Conservation (phyloP, 2,888 invertebrate genomes). For the Ophion slaviceki region DNA sequence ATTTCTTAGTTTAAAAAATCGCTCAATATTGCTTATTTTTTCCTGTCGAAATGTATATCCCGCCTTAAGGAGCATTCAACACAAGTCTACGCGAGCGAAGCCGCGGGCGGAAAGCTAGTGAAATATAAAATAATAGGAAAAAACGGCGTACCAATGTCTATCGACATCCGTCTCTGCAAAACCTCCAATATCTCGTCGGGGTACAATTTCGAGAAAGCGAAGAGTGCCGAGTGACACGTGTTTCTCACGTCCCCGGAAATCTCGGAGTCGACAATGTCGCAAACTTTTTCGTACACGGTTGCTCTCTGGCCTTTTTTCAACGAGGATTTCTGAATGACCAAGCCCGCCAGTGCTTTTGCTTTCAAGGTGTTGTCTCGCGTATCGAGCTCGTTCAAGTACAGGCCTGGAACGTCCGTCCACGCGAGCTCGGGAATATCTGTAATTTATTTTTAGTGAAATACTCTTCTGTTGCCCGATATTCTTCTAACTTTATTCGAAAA, state of each 20-base stretch:
- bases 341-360: slow-evolving; percentile 85
- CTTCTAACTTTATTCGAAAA: too few species aligned
- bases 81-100: too few species aligned
- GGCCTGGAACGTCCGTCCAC: slow-evolving; percentile 78
- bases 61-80: too few species aligned
- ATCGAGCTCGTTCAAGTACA: slow-evolving; percentile 85
- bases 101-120: too few species aligned
- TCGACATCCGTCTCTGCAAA: slow-evolving; percentile 83
- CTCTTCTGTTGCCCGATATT: neutral
- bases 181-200: slow-evolving; percentile 85
- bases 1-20: too few species aligned
- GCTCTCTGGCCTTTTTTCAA: slow-evolving; percentile 84
- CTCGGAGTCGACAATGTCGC: slow-evolving; percentile 83
- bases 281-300: slow-evolving; percentile 85
- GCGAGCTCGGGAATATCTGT: slow-evolving; percentile 77
- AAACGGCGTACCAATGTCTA: slow-evolving; percentile 65
- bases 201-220: slow-evolving; percentile 85
- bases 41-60: too few species aligned
- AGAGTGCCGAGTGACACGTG: slow-evolving; percentile 85
- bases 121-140: neutral
- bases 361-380: slow-evolving; percentile 84
- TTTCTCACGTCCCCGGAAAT: slow-evolving; percentile 83
- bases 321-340: slow-evolving; percentile 84
- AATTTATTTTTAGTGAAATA: slow-evolving; percentile 30
- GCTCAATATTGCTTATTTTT: too few species aligned